Evolutionary conservation across 1,140 invertebrate species (phyloP), one percentile per base, ranked within the genome.

Genomic region (Agrypnia vestita): DNA sequence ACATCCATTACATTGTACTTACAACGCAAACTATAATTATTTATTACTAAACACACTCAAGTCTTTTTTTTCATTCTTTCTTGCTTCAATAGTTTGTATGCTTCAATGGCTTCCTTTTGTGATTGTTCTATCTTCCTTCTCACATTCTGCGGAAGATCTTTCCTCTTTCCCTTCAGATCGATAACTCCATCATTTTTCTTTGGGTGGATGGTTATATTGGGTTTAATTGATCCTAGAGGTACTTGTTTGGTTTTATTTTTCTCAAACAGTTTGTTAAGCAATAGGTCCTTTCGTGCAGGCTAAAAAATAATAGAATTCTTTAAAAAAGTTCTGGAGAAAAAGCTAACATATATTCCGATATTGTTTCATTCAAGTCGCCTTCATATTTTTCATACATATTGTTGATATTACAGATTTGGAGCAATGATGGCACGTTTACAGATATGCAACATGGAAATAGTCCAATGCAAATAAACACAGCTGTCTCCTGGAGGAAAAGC

Each of bases 61-160:
- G 17, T 19, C 8, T 59, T 21, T 17, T 56, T 56, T 15, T 17
- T 59, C 19, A 59, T 59, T 59, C n/a, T 25, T 73, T 55, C 47
- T 55, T 59, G 80, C 86, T 92, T 92, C 43, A 92, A 62, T 59
- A 79, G 80, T 86, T 90, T 91, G 82, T 93, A 93, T 3, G 92
- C 91, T 79, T 90, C 89, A 80, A 94, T 90, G 21, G 89, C 89
- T 84, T 91, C 90, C 11, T 86, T 86, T 72, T 92, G 91, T 78
- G 92, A 89, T 77, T 90, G 89, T 84, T 93, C 92, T 49, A 92
- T 84, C 78, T 91, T 88, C 84, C 86, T 86, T 79, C 90, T 88
- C 78, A 92, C 87, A 0, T 86, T 88, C 46, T 85, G 80, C 43
- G 90, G 89, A 73, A 91, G 81, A 84, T 91, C 85, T 85, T 90